Evolutionary conservation across 2,113 vertebrate species (phyloP), one percentile per base, ranked within the genome.

Genomic region (Indicator indicator): DNA sequence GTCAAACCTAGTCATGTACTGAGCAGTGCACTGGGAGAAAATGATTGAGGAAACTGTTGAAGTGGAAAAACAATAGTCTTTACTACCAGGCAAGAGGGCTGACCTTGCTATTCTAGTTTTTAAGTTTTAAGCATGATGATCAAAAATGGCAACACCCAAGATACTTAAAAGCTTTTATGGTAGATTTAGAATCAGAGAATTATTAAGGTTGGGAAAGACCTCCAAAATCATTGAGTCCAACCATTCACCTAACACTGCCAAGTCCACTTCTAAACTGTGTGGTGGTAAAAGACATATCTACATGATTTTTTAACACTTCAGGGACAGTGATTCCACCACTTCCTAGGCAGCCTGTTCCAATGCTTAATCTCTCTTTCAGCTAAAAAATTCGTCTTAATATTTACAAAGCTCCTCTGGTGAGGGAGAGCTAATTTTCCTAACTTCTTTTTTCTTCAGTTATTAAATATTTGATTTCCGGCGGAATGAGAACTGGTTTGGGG

Each of bases 11-110:
- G 72, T 75, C 91, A 71, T 40, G 82, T 60, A 77, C 48, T 62
- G 33, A 95, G 60, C 50, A 76, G 36, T 38, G 82, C 76, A 46
- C 27, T 80, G 76, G 67, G 23, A 80, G 33, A 73, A 93, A 95
- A 84, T 73, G n/a, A 96, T 30, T 81, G 91, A 92, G 78, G 50
- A 71, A 78, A 93, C 65, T 90, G 85, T 7, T 68, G 70, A 89
- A 88, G 52, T 59, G 71, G 80, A 88, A 69, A 77, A n/a, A 64
- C 46, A 86, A 86, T 68, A 56, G n/a, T 18, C 84, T 86, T 63
- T 64, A 48, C 71, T 30, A 32, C 10, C 54, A 67, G 33, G 60
- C 12, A 83, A 90, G 68, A 94, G 54, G 21, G n/a, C 68, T 83
- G 83, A 94, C 67, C 17, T 83, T 90, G 79, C 81, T 92, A 16